phyloP scores from a whole-genome alignment of 2,113 vertebrate genomes.

The Chlorodrepanis virens region DNA sequence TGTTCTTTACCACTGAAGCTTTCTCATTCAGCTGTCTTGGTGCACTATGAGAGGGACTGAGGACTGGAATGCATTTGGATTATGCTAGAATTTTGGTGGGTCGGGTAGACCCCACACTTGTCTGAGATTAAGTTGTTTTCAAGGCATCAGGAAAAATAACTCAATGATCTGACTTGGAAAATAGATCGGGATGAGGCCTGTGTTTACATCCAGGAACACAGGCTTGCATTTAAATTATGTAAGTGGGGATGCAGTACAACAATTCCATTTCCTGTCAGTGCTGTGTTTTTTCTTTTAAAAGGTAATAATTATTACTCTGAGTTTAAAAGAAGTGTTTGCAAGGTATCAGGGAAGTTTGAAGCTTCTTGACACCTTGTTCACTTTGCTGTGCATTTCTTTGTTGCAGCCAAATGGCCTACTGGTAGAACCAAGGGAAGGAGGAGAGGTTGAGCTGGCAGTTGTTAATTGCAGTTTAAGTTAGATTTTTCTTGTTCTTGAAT shows the following conservation, averaged over 20 bases:
- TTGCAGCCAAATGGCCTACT: background rate
- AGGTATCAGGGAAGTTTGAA: background rate
- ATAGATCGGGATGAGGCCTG: background rate
- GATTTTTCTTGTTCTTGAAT: background rate
- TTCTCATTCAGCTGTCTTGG: background rate
- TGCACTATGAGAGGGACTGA: background rate
- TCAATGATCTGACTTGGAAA: background rate
- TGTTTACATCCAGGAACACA: rapidly evolving
- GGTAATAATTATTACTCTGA: background rate
- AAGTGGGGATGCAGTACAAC: background rate
- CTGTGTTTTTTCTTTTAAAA: background rate
- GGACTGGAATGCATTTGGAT: background rate
- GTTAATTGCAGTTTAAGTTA: background rate
- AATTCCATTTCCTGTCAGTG: background rate
- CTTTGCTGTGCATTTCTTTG: background rate
- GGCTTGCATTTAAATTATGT: background rate
- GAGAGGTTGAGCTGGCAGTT: background rate
- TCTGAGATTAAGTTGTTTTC: background rate
- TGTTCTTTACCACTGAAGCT: background rate
- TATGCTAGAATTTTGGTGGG: background rate
- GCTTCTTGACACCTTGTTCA: background rate
- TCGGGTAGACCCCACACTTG: rapidly evolving
- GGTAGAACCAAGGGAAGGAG: background rate
- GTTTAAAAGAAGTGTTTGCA: background rate
- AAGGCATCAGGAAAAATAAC: background rate